phyloP scores from a whole-genome alignment of 2,797 vertebrate genomes.

The Brachyalestes nurse region DNA sequence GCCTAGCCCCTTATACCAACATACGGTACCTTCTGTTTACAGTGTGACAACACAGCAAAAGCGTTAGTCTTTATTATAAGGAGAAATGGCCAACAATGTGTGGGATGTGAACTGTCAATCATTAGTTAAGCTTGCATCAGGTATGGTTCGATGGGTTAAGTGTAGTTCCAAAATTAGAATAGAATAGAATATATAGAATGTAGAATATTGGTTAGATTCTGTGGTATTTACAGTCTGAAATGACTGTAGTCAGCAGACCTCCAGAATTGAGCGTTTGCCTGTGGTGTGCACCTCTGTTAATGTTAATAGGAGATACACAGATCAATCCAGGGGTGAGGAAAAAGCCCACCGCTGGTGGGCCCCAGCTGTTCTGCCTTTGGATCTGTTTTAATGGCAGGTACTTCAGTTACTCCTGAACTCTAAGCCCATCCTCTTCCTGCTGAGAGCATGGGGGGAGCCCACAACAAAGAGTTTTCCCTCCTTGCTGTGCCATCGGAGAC shows the following conservation, averaged over 20 bases:
- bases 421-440: constrained; percentile 32
- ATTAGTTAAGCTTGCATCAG: neutral
- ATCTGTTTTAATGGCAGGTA: constrained; percentile 35
- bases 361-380: constrained; percentile 41
- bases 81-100: neutral
- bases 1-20: constrained; percentile 33
- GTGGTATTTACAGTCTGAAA: neutral
- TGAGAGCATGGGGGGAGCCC: constrained; percentile 24
- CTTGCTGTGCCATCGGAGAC: constrained; percentile 41
- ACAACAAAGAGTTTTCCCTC: constrained; percentile 51
- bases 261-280: neutral
- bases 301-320: constrained; percentile 21
- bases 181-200: no score
- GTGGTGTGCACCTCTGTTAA: constrained; percentile 11
- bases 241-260: constrained; percentile 3
- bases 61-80: constrained; percentile 21
- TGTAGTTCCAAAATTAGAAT: neutral
- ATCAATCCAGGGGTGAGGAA: constrained; percentile 25
- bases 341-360: constrained; percentile 15
- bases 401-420: constrained; percentile 35
- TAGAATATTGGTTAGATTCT: neutral
- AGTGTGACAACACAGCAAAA: neutral
- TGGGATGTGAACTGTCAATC: constrained; percentile 17
- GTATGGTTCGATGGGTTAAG: neutral
- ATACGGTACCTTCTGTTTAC: neutral